phyloP scores from a whole-genome alignment of 2,888 invertebrate species.

The Ochropleura plecta region DNA sequence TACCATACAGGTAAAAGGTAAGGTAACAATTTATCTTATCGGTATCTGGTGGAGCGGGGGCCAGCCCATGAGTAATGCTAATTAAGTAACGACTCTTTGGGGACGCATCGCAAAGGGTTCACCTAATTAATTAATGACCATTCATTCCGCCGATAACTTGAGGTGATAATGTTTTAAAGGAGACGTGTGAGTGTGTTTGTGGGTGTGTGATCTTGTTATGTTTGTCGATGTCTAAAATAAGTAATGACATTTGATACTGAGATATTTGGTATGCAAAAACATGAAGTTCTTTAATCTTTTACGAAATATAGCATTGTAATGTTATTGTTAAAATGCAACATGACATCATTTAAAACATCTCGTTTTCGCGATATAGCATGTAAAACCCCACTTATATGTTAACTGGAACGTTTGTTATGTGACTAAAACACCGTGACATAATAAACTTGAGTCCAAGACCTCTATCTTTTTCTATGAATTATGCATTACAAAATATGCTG shows the following conservation, averaged over 20 bases:
- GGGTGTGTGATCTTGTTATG: neutral
- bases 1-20: constrained; percentile 35
- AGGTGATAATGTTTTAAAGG: constrained; percentile 69
- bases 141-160: constrained; percentile 84
- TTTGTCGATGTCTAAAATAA: neutral
- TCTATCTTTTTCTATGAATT: constrained; percentile 9
- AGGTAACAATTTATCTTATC: constrained; percentile 60
- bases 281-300: neutral
- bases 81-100: constrained; percentile 88
- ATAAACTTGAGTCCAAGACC: constrained; percentile 21
- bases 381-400: neutral
- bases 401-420: neutral
- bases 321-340: neutral
- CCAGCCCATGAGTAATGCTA: constrained; percentile 82
- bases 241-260: neutral
- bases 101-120: constrained; percentile 86
- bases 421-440: neutral
- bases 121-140: constrained; percentile 89
- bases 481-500: constrained; percentile 13
- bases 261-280: neutral
- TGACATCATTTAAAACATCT: neutral
- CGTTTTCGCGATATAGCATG: neutral
- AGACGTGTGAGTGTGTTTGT: constrained; percentile 21
- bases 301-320: neutral
- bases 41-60: constrained; percentile 61